Conservation (phyloP, 2,113 vertebrate species). For the Sciurus niger region DNA sequence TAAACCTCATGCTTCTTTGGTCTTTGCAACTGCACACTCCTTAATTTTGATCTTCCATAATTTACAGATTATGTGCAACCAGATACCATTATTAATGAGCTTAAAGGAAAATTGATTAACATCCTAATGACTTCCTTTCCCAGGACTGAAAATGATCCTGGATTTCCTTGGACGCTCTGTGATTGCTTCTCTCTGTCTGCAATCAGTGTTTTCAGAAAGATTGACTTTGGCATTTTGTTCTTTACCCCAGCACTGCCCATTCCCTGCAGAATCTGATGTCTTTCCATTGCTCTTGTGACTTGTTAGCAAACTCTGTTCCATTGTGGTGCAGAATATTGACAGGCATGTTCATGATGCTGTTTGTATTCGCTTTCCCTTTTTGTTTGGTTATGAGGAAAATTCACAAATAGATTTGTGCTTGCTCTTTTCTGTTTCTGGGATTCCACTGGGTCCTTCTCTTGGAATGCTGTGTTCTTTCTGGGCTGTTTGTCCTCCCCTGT, state of each 20-base stretch:
- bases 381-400: not conserved
- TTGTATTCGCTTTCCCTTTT: not conserved
- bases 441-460: not conserved
- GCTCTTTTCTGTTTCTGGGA: not conserved
- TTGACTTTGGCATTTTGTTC: constrained; percentile 42
- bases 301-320: not conserved
- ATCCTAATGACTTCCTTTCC: constrained; percentile 77
- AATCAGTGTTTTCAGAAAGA: constrained; percentile 75
- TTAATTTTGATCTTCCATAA: constrained; percentile 55
- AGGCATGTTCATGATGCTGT: not conserved
- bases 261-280: not conserved
- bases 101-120: constrained; percentile 85
- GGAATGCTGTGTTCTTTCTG: not conserved
- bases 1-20: constrained; percentile 15
- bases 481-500: not conserved
- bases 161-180: constrained; percentile 78
- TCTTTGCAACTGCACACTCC: constrained; percentile 59
- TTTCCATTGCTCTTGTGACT: not conserved
- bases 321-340: not conserved
- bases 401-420: not conserved
- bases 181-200: constrained; percentile 43
- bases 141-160: constrained; percentile 70
- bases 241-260: constrained; percentile 3
- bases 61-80: constrained; percentile 74
- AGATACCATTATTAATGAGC: constrained; percentile 80